phyloP scores from a whole-genome alignment of 2,888 invertebrate species.

The Lysandra bellargus region DNA sequence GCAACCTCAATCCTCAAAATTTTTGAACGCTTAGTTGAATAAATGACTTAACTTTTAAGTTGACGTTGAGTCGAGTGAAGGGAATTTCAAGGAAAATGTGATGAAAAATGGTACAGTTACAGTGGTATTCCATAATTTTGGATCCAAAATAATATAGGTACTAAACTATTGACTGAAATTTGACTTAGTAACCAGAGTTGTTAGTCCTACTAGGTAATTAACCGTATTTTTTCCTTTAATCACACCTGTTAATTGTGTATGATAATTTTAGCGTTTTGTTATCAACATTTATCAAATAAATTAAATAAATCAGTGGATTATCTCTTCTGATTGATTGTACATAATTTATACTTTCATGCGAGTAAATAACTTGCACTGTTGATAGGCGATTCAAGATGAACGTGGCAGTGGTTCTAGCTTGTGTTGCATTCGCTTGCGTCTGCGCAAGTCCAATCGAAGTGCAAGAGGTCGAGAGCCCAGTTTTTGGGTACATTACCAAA shows the following conservation, averaged over 20 bases:
- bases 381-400: constrained; percentile 32
- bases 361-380: neutral
- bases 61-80: too few species aligned
- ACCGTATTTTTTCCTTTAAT: neutral
- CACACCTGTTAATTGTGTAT: neutral
- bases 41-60: too few species aligned
- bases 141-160: too few species aligned
- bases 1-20: too few species aligned
- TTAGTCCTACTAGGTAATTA: neutral
- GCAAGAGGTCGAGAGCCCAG: constrained; percentile 40
- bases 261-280: neutral
- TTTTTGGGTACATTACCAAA: constrained; percentile 51
- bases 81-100: too few species aligned
- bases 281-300: neutral
- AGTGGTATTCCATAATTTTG: too few species aligned
- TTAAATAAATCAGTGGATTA: neutral
- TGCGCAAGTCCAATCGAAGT: constrained; percentile 33
- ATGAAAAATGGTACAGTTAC: too few species aligned
- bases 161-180: too few species aligned
- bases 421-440: constrained; percentile 29
- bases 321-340: neutral
- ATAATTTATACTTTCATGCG: neutral
- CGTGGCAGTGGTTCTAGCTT: constrained; percentile 27
- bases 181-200: too few species aligned
- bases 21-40: too few species aligned